phyloP scores from a whole-genome alignment of 2,888 invertebrate genomes.

The Macrophya annulata region DNA sequence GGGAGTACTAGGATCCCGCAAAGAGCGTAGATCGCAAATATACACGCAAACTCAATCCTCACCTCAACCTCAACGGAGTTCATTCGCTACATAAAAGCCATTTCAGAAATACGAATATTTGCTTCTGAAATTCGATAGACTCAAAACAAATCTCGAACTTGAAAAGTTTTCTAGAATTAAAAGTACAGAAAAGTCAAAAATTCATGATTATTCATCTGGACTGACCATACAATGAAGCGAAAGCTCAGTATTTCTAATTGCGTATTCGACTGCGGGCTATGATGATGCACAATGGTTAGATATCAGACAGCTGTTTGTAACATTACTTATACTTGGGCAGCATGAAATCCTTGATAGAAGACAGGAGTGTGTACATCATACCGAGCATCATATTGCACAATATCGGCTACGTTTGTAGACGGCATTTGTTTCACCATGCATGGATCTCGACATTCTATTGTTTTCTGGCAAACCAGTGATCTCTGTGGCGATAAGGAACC shows the following conservation, averaged over 20 bases:
- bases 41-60: conserved; percentile 1
- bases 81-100: not conserved
- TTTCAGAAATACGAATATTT: not conserved
- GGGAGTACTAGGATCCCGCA: conserved; percentile 3
- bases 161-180: not conserved
- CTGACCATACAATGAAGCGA: not conserved
- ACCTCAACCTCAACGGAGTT: not conserved
- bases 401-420: conserved; percentile 20
- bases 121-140: not conserved
- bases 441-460: conserved; percentile 65
- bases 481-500: conserved; percentile 63
- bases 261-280: conserved; percentile 17
- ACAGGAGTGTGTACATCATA: conserved; percentile 25
- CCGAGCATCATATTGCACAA: conserved; percentile 17
- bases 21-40: conserved; percentile 1
- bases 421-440: conserved; percentile 45
- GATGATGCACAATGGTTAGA: conserved; percentile 28
- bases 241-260: conserved; percentile 20
- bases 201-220: not conserved
- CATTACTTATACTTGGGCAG: conserved; percentile 12
- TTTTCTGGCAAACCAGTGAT: conserved; percentile 67
- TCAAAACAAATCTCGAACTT: not conserved
- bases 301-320: conserved; percentile 32
- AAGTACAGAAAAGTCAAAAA: not conserved
- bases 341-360: conserved; percentile 43